Evolutionary conservation across 2,113 vertebrate species (phyloP).

Genomic region (Dryoscopus gambensis): DNA sequence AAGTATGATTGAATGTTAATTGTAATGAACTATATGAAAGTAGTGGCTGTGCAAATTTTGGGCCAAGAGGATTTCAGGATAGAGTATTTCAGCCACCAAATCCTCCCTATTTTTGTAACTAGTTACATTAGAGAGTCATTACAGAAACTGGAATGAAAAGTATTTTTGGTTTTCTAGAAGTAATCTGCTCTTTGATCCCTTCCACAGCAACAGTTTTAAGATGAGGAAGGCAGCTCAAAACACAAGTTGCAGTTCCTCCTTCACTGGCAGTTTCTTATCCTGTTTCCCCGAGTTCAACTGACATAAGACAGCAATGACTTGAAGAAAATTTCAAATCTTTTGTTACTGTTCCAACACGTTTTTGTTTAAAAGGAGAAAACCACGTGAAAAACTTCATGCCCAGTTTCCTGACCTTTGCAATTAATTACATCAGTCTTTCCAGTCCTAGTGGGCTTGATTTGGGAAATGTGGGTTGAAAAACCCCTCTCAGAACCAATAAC

Average conservation of each 20-base stretch:
- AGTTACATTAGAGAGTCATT: background rate
- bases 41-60: background rate
- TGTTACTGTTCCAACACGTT: background rate
- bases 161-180: background rate
- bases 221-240: background rate
- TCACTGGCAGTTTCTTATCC: background rate
- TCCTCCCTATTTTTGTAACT: background rate
- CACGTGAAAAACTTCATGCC: background rate
- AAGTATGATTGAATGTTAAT: background rate
- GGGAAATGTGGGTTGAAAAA: background rate
- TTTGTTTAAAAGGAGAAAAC: background rate
- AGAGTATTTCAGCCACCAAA: background rate
- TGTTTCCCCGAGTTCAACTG: background rate
- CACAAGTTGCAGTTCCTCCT: background rate
- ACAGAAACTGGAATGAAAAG: background rate
- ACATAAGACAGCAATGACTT: background rate
- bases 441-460: background rate
- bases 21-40: background rate
- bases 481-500: background rate
- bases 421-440: background rate
- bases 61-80: background rate
- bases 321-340: background rate
- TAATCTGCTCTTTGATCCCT: background rate
- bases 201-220: background rate
- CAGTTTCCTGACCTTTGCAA: background rate